These are phyloP conservation scores for Pedetes capensis DNA, from an alignment of 2,113 vertebrate species.

Conservation along the genomic window DNA sequence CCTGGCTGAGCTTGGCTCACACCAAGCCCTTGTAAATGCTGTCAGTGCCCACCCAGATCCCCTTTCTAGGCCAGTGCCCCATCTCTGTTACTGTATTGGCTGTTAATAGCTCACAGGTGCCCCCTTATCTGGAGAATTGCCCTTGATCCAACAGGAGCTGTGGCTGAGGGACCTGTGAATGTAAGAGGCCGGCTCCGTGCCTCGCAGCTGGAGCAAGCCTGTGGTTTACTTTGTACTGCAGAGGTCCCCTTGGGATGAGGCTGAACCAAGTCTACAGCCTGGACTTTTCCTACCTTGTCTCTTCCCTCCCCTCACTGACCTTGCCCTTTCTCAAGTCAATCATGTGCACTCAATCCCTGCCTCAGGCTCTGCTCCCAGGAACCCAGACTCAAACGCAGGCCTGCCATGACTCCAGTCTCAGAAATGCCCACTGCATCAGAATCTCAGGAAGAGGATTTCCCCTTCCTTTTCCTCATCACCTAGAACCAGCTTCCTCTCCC, in stretches of 20 bases:
- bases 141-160: background rate
- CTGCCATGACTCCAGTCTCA: background rate
- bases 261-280: background rate
- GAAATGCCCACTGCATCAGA: background rate
- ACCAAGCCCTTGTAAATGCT: background rate
- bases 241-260: background rate
- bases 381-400: background rate
- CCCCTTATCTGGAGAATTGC: background rate
- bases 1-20: background rate
- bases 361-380: background rate
- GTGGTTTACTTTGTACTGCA: background rate
- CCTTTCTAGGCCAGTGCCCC: background rate
- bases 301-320: fast-evolving
- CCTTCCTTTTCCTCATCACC: background rate
- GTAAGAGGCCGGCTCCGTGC: background rate
- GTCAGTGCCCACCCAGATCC: background rate
- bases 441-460: background rate
- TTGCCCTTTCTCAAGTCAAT: background rate
- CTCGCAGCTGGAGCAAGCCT: background rate
- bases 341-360: background rate
- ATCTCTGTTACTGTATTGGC: background rate
- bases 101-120: background rate
- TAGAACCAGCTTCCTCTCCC: background rate
- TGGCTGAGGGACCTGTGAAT: background rate
- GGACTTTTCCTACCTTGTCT: background rate